These are phyloP conservation scores for Argyresthia goedartella DNA, from an alignment of 2,888 invertebrate genomes.

Conservation along the genomic window DNA sequence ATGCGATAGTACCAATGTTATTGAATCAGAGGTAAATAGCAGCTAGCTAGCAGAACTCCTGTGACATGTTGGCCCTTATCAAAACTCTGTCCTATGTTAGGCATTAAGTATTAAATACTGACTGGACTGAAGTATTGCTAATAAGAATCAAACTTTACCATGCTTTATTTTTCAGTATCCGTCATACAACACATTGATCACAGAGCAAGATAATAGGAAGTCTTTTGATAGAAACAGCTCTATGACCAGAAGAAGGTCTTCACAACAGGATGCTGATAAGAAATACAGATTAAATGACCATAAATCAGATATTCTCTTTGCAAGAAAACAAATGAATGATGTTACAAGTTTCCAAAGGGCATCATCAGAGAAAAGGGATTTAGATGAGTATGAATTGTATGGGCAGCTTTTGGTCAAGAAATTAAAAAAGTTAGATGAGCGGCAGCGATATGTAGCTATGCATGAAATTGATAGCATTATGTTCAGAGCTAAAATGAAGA, in stretches of 20 bases:
- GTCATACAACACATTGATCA: not conserved
- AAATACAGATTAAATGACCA: not conserved
- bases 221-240: not conserved
- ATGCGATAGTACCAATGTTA: slow-evolving; percentile 36
- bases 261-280: not conserved
- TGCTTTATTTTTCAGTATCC: not conserved
- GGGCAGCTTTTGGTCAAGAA: slow-evolving; percentile 53
- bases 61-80: not conserved
- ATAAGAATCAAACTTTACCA: not conserved
- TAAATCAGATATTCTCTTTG: slow-evolving; percentile 3
- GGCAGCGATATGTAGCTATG: slow-evolving; percentile 53
- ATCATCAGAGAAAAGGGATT: slow-evolving; percentile 21
- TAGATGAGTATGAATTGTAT: slow-evolving; percentile 54
- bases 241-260: not conserved
- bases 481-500: slow-evolving; percentile 50
- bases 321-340: slow-evolving; percentile 27
- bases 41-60: too few species aligned
- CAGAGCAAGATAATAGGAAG: not conserved
- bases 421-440: slow-evolving; percentile 48
- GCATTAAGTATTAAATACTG: not conserved
- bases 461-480: slow-evolving; percentile 59
- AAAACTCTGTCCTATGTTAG: not conserved
- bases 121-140: not conserved
- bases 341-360: slow-evolving; percentile 18
- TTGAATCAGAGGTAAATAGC: slow-evolving; percentile 40